These are phyloP conservation scores for Otocyon megalotis DNA, from an alignment of 2,113 vertebrate species.

Conservation along the genomic window DNA sequence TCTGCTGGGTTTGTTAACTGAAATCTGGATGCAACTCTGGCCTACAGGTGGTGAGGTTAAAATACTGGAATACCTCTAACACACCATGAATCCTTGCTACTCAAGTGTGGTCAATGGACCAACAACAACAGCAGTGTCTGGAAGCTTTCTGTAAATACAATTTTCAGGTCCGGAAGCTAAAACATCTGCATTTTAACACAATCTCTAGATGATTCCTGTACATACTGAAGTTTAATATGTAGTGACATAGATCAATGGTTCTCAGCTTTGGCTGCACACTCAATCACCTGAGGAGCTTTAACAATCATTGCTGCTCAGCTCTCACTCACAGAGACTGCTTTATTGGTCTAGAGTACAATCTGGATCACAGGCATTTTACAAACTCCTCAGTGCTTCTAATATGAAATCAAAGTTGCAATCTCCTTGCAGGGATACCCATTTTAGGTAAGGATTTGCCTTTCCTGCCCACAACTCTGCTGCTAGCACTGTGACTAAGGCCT, in stretches of 20 bases:
- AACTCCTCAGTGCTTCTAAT: not conserved
- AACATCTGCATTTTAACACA: not conserved
- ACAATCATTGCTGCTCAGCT: not conserved
- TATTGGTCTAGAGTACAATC: not conserved
- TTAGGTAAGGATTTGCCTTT: not conserved
- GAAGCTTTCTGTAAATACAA: not conserved
- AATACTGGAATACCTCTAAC: not conserved
- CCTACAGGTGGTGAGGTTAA: not conserved
- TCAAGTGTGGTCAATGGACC: not conserved
- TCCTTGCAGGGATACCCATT: not conserved
- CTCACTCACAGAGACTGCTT: not conserved
- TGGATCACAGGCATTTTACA: not conserved
- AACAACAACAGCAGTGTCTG: not conserved
- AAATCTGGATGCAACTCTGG: not conserved
- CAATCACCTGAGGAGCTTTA: not conserved
- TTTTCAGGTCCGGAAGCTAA: not conserved
- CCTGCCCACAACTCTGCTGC: not conserved
- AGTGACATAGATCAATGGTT: not conserved
- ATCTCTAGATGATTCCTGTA: not conserved
- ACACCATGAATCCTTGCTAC: not conserved
- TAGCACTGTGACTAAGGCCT: not conserved
- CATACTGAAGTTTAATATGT: not conserved
- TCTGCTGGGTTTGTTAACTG: not conserved
- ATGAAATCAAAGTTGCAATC: not conserved
- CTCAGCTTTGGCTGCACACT: not conserved